Evolutionary conservation across 2,113 vertebrate species (phyloP).

Genomic region (Coptodon bakossiorum): DNA sequence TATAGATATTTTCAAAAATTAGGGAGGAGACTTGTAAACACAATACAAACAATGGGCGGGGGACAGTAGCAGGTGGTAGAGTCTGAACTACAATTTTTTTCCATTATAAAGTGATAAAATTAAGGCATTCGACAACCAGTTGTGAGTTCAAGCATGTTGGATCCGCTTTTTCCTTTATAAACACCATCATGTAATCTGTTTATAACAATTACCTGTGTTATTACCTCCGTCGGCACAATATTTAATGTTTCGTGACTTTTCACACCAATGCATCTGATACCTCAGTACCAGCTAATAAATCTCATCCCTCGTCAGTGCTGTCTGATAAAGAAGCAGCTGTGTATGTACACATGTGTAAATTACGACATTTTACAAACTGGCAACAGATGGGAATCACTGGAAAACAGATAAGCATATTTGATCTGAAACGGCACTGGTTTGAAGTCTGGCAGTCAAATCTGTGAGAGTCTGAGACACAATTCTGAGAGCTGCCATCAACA

Average conservation of each 20-base stretch:
- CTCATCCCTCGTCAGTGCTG: background rate
- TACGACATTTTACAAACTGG: background rate
- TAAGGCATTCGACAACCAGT: background rate
- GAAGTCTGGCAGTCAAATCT: background rate
- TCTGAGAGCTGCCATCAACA: background rate
- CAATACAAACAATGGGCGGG: background rate
- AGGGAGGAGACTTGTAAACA: background rate
- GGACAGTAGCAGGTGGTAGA: background rate
- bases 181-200: background rate
- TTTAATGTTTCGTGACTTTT: constrained; percentile 22
- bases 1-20: background rate
- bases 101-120: background rate
- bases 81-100: background rate
- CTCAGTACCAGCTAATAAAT: constrained; percentile 26
- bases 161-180: constrained; percentile 42
- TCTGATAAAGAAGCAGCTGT: background rate
- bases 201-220: background rate
- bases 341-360: background rate
- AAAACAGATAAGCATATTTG: background rate
- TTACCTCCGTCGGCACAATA: background rate
- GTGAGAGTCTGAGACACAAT: background rate
- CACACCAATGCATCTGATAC: background rate
- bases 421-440: background rate
- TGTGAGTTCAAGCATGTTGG: background rate
- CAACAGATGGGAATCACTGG: background rate